Conservation (phyloP, 2,888 invertebrate species). For the Drosophila neotestacea region DNA sequence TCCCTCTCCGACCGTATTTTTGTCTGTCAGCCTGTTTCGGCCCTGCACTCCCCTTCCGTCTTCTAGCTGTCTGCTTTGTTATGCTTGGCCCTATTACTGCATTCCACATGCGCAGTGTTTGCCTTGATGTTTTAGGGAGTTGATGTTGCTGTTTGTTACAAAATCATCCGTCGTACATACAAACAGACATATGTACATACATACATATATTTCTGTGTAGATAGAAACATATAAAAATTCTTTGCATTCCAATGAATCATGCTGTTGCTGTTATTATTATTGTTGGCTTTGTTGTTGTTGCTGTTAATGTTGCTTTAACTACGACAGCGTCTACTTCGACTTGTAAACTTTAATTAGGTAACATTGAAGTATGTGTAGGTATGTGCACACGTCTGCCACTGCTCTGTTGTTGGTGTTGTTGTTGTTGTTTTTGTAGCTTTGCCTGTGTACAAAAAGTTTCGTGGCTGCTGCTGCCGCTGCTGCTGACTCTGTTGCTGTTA, state of each 20-base stretch:
- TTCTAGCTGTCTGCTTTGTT: constrained; percentile 50
- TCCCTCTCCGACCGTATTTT: constrained; percentile 15
- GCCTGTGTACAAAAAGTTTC: constrained; percentile 43
- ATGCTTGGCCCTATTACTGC: constrained; percentile 76
- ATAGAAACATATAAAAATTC: constrained; percentile 78
- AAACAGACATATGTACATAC: constrained; percentile 59
- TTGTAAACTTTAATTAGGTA: constrained; percentile 79
- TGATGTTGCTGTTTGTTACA: constrained; percentile 67
- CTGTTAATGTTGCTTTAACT: constrained; percentile 57
- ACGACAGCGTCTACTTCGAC: constrained; percentile 68
- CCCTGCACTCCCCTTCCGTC: too few relatives aligned
- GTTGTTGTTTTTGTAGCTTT: constrained; percentile 4
- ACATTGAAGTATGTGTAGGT: constrained; percentile 76
- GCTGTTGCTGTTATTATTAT: constrained; percentile 53
- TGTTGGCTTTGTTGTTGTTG: constrained; percentile 33
- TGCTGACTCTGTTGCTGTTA: constrained; percentile 43
- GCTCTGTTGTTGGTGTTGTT: constrained; percentile 18
- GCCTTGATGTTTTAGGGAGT: constrained; percentile 78
- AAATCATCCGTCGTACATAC: constrained; percentile 78
- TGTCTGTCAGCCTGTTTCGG: constrained; percentile 23
- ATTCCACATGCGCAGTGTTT: constrained; percentile 80
- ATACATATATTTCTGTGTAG: constrained; percentile 40
- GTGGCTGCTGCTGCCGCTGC: constrained; percentile 33
- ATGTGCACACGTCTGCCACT: constrained; percentile 61
- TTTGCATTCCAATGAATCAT: constrained; percentile 79